Conservation (phyloP, 2,888 invertebrate genomes). For the Thereva unica region DNA sequence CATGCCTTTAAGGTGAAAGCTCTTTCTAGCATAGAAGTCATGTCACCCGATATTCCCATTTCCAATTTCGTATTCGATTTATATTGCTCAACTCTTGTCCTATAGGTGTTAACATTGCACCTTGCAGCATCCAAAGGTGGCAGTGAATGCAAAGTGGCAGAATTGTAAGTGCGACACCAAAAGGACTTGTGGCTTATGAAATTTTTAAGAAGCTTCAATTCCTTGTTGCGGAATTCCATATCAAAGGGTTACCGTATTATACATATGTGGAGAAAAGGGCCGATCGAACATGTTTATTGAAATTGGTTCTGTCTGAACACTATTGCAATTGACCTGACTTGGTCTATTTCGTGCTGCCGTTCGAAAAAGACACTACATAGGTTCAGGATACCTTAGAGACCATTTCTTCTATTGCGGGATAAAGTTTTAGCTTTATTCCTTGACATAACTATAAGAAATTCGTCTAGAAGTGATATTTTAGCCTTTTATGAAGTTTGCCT, state of each 20-base stretch:
- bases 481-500: too few relatives aligned
- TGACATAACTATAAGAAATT: too few relatives aligned
- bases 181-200: conserved; percentile 35
- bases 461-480: too few relatives aligned
- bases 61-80: conserved; percentile 40
- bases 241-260: conserved; percentile 1
- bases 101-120: conserved; percentile 13
- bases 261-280: conserved; percentile 24
- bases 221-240: background rate
- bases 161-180: conserved; percentile 13
- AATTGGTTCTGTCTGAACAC: conserved; percentile 41
- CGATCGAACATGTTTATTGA: conserved; percentile 40
- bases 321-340: background rate
- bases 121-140: conserved; percentile 22
- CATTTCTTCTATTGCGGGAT: background rate
- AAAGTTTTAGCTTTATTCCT: too few relatives aligned
- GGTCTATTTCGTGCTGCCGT: background rate
- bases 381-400: conserved; percentile 17
- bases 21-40: background rate
- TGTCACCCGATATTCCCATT: conserved; percentile 40
- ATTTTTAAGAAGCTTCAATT: conserved; percentile 28
- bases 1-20: conserved; percentile 18
- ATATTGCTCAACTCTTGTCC: conserved; percentile 20
- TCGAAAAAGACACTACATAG: background rate
- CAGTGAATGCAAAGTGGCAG: conserved; percentile 30